These are phyloP conservation scores for Asarcornis scutulata DNA, from an alignment of 2,113 vertebrate genomes.

Conservation along the genomic window DNA sequence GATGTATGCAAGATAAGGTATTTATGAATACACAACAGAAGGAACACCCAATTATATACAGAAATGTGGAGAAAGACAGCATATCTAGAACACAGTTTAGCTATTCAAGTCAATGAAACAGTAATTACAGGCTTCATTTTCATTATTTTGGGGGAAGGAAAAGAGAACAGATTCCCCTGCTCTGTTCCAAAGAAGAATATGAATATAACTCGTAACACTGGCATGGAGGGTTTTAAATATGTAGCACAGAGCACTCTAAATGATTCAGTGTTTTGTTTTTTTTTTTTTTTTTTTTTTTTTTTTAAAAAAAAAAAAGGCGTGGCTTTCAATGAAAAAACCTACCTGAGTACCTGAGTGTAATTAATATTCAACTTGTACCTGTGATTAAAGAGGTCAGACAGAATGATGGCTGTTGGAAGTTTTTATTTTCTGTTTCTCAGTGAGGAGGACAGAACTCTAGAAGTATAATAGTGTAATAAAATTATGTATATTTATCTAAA, in stretches of 20 bases:
- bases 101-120: background rate
- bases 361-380: background rate
- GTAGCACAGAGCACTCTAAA: background rate
- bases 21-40: background rate
- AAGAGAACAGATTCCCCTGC: background rate
- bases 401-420: background rate
- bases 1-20: background rate
- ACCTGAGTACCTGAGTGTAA: background rate
- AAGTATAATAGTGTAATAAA: background rate
- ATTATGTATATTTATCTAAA: conserved; percentile 1
- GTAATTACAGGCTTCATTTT: background rate
- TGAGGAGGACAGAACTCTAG: background rate
- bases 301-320: background rate
- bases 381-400: background rate
- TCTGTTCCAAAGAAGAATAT: background rate
- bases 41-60: background rate
- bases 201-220: background rate
- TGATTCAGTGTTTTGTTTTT: background rate
- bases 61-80: background rate
- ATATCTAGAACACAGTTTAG: background rate
- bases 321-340: background rate
- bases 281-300: too few relatives aligned
- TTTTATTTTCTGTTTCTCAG: background rate
- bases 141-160: background rate
- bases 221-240: background rate